Percentiles rank a stretch among this genome's conserved stretches.
These are phyloP conservation scores for Sparidentex hasta DNA, from an alignment of 2,797 vertebrate genomes.

Conservation along the genomic window DNA sequence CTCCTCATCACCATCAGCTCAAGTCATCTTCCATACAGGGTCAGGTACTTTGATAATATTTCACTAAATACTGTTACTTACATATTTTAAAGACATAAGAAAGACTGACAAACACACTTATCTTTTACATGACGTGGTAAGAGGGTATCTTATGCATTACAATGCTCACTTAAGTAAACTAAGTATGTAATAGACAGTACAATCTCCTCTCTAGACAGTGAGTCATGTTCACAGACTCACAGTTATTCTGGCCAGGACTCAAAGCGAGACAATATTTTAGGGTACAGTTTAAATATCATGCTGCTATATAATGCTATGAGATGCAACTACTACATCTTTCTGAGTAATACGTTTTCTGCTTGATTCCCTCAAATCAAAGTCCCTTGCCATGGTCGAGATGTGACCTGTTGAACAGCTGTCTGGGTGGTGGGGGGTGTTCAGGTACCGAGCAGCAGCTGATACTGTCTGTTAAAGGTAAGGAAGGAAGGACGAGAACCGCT, in stretches of 20 bases:
- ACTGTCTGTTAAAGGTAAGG: neutral
- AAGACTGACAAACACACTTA: neutral
- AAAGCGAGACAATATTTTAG: slow-evolving; percentile 5
- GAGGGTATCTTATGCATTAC: neutral
- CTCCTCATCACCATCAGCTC: neutral
- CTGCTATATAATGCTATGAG: neutral
- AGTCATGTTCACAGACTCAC: slow-evolving; percentile 35
- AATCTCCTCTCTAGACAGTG: slow-evolving; percentile 7
- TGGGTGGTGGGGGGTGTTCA: slow-evolving; percentile 4
- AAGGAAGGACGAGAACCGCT: neutral
- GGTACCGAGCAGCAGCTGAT: slow-evolving; percentile 25
- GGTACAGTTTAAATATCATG: neutral
- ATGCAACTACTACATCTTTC: neutral
- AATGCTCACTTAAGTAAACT: neutral
- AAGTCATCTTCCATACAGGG: neutral
- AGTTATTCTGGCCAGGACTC: slow-evolving; percentile 38
- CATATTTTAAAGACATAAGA: neutral
- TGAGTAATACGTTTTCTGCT: neutral
- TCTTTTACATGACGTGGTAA: neutral
- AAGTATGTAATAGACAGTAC: neutral
- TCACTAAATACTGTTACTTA: neutral
- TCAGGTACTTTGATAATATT: neutral
- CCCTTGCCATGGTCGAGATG: neutral
- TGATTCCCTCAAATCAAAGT: neutral
- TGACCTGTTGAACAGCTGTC: slow-evolving; percentile 68